Evolutionary conservation across 1,140 invertebrate species (phyloP), one percentile per base, ranked within the genome.

Genomic region (Psilanteris sp.): DNA sequence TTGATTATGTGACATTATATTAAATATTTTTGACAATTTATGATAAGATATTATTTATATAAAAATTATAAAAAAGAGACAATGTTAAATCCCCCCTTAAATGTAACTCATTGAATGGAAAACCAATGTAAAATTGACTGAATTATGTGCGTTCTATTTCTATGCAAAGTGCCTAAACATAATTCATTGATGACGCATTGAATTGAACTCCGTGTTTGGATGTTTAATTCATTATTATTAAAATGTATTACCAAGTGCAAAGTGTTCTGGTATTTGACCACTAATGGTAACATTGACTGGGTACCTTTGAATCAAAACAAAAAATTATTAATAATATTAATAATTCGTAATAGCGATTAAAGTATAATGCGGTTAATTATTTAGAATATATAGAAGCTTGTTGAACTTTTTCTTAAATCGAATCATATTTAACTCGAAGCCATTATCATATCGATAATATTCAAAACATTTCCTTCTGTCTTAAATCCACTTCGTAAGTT

Each of bases 151-250:
- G 59, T 32, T 62, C 31, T 41, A 48, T 37, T 57, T 31, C 29
- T 39, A 67, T 37, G 54, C 54, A 67, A 73, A 74, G 71, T 74
- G 71, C 71, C 71, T 67, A 74, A 74, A 55, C 48, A 36, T 44
- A 48, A 70, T 54, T 71, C 62, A 37, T 73, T 73, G 61, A 13
- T 13, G 54, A 10, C 41, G 16, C 8, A 10, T 43, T 14, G 16
- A 10, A 48, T 10, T 48, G 16, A 29, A 9, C 3, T 10, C 15
- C 6, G 2, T 11, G 6, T 18, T 7, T 20, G 36, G 9, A 14
- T 26, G 22, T 24, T n/a, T 1, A 50, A 20, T 34, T 34, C 18
- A 22, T 4, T 11, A 50, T 4, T 10, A 14, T n/a, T n/a, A 2
- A 31, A 31, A 31, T 4, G 18, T 48, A 8, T 32, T 48, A 32